phyloP scores from a whole-genome alignment of 2,888 invertebrate species.

The Lithosia quadra region DNA sequence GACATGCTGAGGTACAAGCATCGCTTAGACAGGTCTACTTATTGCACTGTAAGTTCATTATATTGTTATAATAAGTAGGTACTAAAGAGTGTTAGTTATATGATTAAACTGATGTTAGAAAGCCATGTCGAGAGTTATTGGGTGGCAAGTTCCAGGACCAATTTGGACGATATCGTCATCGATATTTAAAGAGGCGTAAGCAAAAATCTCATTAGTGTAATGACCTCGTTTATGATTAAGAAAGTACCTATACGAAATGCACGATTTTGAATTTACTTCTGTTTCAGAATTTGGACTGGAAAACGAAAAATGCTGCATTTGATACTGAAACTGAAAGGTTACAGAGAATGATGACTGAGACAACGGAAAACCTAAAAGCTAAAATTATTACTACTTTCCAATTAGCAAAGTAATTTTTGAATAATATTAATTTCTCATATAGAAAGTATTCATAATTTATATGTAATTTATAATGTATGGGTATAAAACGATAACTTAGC shows the following conservation, averaged over 20 bases:
- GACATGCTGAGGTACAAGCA: slow-evolving; percentile 57
- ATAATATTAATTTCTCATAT: not conserved
- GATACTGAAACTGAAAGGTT: slow-evolving; percentile 75
- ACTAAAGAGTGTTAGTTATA: too few species aligned
- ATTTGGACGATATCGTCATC: too few species aligned
- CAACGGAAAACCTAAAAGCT: slow-evolving; percentile 71
- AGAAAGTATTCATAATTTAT: too few species aligned
- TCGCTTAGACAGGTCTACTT: slow-evolving; percentile 14
- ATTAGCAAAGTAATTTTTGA: slow-evolving; percentile 69
- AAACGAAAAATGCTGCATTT: slow-evolving; percentile 70
- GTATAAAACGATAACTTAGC: too few species aligned
- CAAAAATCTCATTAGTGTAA: too few species aligned
- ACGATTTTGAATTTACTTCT: not conserved
- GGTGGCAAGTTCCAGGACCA: too few species aligned
- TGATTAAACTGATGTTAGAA: too few species aligned
- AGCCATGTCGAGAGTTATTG: too few species aligned
- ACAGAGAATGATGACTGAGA: slow-evolving; percentile 67
- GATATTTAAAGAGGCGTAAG: too few species aligned
- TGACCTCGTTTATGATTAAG: too few species aligned
- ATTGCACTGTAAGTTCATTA: slow-evolving; percentile 13
- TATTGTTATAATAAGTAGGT: not conserved
- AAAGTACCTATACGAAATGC: not conserved
- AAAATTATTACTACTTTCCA: slow-evolving; percentile 71
- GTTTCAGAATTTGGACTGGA: slow-evolving; percentile 75
- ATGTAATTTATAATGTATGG: too few species aligned